Percentiles rank a stretch among this genome's conserved stretches.
Evolutionary conservation across 1,140 invertebrate species (phyloP).

Genomic region (Aphaenogaster rudis): DNA sequence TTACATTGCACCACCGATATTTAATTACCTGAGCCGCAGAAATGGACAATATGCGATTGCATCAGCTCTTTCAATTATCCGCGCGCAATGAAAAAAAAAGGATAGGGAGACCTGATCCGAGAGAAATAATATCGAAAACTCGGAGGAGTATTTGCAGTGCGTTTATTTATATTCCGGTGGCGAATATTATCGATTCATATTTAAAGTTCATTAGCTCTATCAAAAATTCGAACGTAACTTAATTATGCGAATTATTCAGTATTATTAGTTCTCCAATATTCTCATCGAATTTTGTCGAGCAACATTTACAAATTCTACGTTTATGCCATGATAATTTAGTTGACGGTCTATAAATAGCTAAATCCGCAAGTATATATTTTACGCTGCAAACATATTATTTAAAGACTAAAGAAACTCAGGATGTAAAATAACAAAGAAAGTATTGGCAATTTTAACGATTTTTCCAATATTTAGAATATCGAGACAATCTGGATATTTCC

Average conservation of each 20-base stretch:
- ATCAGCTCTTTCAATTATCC: slow-evolving; percentile 8
- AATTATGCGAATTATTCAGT: slow-evolving; percentile 23
- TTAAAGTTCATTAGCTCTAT: slow-evolving; percentile 2
- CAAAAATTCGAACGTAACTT: slow-evolving; percentile 22
- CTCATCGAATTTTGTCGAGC: neutral
- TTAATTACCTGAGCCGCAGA: slow-evolving; percentile 22
- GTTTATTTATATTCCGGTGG: slow-evolving; percentile 3
- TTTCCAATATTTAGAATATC: neutral
- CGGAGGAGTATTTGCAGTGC: neutral
- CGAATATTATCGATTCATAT: slow-evolving; percentile 1
- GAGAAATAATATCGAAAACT: slow-evolving; percentile 20
- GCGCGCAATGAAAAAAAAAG: neutral
- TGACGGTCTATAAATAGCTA: neutral
- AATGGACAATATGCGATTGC: slow-evolving; percentile 29
- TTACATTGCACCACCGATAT: slow-evolving; percentile 39
- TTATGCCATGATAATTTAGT: neutral
- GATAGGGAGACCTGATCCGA: neutral
- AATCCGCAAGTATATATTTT: neutral
- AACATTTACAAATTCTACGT: neutral
- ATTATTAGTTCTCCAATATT: slow-evolving; percentile 31
- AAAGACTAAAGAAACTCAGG: neutral
- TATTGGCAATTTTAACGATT: neutral
- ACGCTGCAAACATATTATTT: neutral
- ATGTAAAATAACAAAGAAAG: slow-evolving; percentile 1
- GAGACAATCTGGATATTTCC: neutral